Evolutionary conservation across 2,888 invertebrate genomes (phyloP), one percentile per base, ranked within the genome.

Genomic region (Thereva unica): DNA sequence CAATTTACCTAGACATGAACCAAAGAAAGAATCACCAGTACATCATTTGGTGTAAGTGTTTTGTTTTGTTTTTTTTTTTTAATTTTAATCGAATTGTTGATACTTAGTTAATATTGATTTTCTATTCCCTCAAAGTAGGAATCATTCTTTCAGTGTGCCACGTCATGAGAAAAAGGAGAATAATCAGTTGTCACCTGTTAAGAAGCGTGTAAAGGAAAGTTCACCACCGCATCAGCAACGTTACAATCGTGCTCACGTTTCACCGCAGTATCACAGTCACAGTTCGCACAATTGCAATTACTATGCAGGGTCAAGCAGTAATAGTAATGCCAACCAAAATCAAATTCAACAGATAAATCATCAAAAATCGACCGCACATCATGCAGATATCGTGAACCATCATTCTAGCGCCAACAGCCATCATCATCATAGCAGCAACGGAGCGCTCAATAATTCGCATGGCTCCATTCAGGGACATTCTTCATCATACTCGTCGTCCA

Each of bases 161-260:
- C 79, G 81, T 54, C 81, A 86, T 73, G 88, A 91, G 76, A 93
- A 93, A 79, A 93, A 94, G 79, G 90, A 90, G 77, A 89, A 91
- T 66, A 91, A 92, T 66, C 96, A 96, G 78, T 83, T 97, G 74
- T 96, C 95, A 74, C 97, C 97, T 2, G 96, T 97, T 37, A 97
- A 97, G 84, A 97, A 97, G 80, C 87, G 97, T 12, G 96, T 97
- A 50, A 97, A 97, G 80, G 97, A 97, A 78, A 95, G 93, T 76
- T 93, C 95, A 35, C 96, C 96, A 35, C 95, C 93, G 49, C 87
- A 88, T 68, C 81, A 80, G 73, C 81, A 81, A 72, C 80, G 80
- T 44, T 80, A 80, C 67, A 80, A 79, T 74, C 78, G 80, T 56
- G 73, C 79, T 47, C 81, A 81, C 69, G 77, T 80, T 8, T 81